phyloP scores from a whole-genome alignment of 2,113 vertebrate genomes.

The Hemicordylus capensis region DNA sequence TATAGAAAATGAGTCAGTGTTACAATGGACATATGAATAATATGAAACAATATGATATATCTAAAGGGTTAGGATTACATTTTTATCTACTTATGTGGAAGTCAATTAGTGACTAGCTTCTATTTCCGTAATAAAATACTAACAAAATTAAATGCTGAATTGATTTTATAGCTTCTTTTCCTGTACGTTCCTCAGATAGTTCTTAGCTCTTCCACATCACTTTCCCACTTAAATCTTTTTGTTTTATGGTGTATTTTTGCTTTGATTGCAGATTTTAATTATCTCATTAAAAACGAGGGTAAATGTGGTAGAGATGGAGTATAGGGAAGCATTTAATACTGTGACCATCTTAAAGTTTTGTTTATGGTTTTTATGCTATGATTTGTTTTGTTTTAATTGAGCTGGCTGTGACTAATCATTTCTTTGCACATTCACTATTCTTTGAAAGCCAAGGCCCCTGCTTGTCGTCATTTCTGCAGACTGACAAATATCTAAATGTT shows the following conservation, averaged over 20 bases:
- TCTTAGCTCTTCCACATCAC: no score
- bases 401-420: not conserved
- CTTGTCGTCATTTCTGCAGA: not conserved
- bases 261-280: not conserved
- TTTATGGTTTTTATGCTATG: not conserved
- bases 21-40: not conserved
- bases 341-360: slow-evolving; percentile 14
- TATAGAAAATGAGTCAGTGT: not conserved
- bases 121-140: not conserved
- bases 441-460: not conserved
- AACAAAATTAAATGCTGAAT: not conserved
- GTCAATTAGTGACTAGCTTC: not conserved
- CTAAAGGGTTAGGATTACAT: not conserved
- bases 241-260: not conserved
- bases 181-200: no score
- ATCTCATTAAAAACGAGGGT: slow-evolving; percentile 6
- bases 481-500: not conserved
- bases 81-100: no score
- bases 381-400: slow-evolving; percentile 22
- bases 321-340: no score
- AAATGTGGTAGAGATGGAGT: not conserved
- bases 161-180: not conserved
- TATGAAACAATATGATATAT: not conserved
- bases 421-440: not conserved
- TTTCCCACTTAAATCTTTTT: not conserved